Base-by-base conservation (phyloP, 2,113 vertebrate species). In the Bagarius yarrelli region DNA sequence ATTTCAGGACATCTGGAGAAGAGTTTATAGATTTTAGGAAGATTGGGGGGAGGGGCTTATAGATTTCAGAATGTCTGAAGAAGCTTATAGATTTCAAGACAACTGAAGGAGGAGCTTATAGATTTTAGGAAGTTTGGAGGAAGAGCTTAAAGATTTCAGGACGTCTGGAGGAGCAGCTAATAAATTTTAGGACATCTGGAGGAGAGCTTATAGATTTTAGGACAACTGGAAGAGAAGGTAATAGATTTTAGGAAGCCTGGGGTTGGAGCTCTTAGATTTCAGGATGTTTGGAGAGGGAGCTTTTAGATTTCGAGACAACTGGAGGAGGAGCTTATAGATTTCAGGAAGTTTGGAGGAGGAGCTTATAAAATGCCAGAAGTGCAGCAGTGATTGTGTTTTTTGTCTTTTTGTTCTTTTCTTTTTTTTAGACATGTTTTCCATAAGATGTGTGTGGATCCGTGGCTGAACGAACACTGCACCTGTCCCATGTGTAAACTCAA, bases 401-500 rank as follows among this genome's bases (percentile, higher is more conserved):
- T 78, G 4, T 73, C 9, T 70, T 70, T 50, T 25, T 52, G 14
- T 57, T 79, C 50, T 76, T 61, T 50, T 25, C 57, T 60, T 18
- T 47, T 79, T 34, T 76, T 82, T 34, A 99, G 98, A 93, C 98
- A 99, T 30, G 96, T 99, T 89, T 99, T 99, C 89, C 98, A 99
- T 91, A 98, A 98, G 89, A 89, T 93, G 85, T 99, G 98, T 73
- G 98, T 99, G 88, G 98, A 99, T 86, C 98, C 98, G 0, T 99
- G 98, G 97, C 93, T 99, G 70, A 98, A 95, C 76, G 97, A 98
- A 79, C 97, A 99, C 84, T 98, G 96, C 87, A 99, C 98, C 2
- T 99, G 98, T 87, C 98, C 97, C 18, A 99, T 99, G 96, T 99
- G 98, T 90, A 99, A 99, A 89, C 93, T 99, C 83, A 99, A 99